Conservation (phyloP, 2,113 vertebrate genomes). For the Plectropomus leopardus region DNA sequence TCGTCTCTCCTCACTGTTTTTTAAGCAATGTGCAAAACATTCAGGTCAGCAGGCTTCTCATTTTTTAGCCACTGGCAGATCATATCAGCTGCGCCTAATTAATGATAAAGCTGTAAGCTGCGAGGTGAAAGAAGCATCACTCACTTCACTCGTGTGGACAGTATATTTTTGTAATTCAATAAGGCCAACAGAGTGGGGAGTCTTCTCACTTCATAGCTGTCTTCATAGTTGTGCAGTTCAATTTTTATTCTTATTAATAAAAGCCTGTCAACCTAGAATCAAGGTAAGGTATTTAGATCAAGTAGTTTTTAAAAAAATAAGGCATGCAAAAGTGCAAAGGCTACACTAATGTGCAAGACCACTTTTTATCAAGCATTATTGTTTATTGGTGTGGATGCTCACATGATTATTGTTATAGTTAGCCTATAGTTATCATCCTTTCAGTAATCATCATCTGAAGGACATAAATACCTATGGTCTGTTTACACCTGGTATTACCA, state of each 20-base stretch:
- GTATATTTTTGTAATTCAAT: not conserved
- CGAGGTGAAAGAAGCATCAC: not conserved
- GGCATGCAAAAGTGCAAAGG: not conserved
- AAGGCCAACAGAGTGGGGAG: not conserved
- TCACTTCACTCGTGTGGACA: not conserved
- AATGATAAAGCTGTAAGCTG: not conserved
- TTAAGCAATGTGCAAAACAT: not conserved
- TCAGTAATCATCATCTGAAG: too few relatives aligned
- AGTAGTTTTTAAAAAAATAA: not conserved
- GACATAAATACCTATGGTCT: too few relatives aligned
- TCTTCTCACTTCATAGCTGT: not conserved
- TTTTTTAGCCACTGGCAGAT: not conserved
- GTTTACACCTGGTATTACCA: too few relatives aligned
- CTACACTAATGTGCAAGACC: not conserved
- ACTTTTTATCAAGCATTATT: too few relatives aligned
- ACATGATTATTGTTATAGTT: too few relatives aligned
- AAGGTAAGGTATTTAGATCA: not conserved
- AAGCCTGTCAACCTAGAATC: too few relatives aligned
- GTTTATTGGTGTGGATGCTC: too few relatives aligned
- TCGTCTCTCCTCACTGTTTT: not conserved
- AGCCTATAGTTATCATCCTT: too few relatives aligned
- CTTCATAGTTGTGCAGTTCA: not conserved
- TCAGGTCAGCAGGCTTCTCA: not conserved
- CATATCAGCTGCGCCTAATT: constrained; percentile 7
- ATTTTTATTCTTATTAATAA: too few relatives aligned